Evolutionary conservation across 92 coral and sea anemone genomes (phyloP).

Genomic region (Epizoanthus rinbou): DNA sequence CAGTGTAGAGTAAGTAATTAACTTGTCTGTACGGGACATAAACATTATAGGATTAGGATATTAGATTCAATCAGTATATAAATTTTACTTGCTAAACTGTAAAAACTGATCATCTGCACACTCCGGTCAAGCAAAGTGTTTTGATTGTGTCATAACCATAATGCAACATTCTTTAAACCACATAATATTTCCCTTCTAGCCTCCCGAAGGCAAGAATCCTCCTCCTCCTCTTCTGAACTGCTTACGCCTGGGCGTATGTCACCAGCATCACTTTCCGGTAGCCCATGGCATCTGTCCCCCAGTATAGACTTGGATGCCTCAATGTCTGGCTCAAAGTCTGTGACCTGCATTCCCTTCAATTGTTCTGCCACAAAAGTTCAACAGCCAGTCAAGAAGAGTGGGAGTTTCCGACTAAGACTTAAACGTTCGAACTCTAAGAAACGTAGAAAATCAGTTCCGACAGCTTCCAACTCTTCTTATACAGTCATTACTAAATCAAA

Average conservation of each 20-base stretch:
- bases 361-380: constrained; percentile 83
- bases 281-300: constrained; percentile 86
- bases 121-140: too few relatives aligned
- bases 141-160: constrained; percentile 25
- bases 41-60: too few relatives aligned
- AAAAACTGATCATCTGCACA: too few relatives aligned
- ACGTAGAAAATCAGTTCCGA: constrained; percentile 91
- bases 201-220: constrained; percentile 70
- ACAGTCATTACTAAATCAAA: constrained; percentile 56
- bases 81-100: too few relatives aligned
- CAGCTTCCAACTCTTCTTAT: constrained; percentile 57
- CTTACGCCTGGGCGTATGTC: constrained; percentile 74
- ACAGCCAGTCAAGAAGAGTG: constrained; percentile 80
- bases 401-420: constrained; percentile 78
- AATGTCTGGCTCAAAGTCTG: constrained; percentile 52
- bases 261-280: constrained; percentile 76
- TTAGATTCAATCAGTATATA: too few relatives aligned
- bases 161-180: constrained; percentile 49
- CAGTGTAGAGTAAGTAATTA: too few relatives aligned
- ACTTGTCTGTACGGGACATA: too few relatives aligned
- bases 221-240: constrained; percentile 76
- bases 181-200: constrained; percentile 62
- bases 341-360: constrained; percentile 86
- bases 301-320: constrained; percentile 61
- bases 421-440: constrained; percentile 85